Evolutionary conservation across 92 coral and sea anemone species (phyloP), one percentile per base, ranked within the genome.

Genomic region (Epizoanthus rinbou): DNA sequence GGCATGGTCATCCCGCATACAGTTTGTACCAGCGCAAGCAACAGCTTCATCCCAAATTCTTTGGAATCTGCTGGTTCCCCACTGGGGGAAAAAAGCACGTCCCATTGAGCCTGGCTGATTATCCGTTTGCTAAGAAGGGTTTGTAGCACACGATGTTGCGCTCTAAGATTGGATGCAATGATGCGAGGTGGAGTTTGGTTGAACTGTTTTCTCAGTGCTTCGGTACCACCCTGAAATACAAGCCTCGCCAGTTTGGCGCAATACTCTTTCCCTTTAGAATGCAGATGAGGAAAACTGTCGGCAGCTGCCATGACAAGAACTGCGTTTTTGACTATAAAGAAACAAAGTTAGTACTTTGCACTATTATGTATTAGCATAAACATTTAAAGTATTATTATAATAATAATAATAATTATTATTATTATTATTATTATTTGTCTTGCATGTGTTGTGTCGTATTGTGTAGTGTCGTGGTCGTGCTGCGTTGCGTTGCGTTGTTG

Each of bases 31-130:
- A 84, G 57, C 79, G 74, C 82, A 41, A 62, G 62, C 47, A 84
- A 73, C 57, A 84, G 73, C n/a, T 75, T 84, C 35, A 84, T 66
- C 45, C 80, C 87, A 37, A 84, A 84, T 57, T 41, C 60, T 21
- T 35, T 84, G 72, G 87, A 84, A 43, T 75, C 75, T 43, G 82
- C 73, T 21, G 64, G 73, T 47, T 84, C 80, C 33, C 87, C 87
- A 59, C 65, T 45, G 19, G 82, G 81, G 17, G 87, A 74, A 28
- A 73, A 84, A 28, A 84, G 87, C 8, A 33, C 79, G 15, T 84
- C 82, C 81, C 82, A 84, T 47, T 84, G 82, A 66, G 52, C 53
- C 57, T 74, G 62, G 25, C 17, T 84, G 1, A 84, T 84, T 28
- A 84, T 50, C 70, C 71, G 39, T 56, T 59, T 65, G 37, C 73